These are phyloP conservation scores for Spinus pinus DNA, from an alignment of 2,797 vertebrate genomes.

Conservation along the genomic window DNA sequence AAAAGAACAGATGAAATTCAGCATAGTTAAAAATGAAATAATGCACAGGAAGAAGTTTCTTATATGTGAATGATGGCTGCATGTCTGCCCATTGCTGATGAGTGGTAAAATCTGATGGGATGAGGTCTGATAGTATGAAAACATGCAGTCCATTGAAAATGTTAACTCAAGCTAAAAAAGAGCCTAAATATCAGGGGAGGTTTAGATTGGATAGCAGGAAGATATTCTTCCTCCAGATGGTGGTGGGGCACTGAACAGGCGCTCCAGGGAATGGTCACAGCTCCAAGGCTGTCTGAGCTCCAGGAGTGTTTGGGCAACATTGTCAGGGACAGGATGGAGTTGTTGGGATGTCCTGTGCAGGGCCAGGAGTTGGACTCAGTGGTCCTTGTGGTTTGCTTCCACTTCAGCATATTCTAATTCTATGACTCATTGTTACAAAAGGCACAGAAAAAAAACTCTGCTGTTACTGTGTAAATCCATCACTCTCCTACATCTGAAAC, in stretches of 20 bases:
- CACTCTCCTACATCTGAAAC: neutral
- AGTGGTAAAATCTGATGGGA: neutral
- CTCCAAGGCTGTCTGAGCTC: neutral
- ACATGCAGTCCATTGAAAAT: neutral
- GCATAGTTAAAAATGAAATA: neutral
- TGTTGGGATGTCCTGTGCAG: neutral
- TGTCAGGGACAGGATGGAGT: neutral
- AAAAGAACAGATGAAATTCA: neutral
- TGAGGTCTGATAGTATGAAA: neutral
- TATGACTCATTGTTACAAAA: neutral
- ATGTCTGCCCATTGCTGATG: neutral
- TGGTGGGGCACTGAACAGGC: fast-evolving
- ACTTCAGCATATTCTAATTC: neutral
- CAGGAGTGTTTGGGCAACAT: neutral
- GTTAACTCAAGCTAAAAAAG: neutral
- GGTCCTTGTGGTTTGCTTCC: neutral
- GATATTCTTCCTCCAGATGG: neutral
- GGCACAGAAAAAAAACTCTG: neutral
- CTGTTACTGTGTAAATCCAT: neutral
- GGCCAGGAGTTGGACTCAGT: neutral
- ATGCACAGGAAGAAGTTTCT: neutral
- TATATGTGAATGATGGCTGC: neutral
- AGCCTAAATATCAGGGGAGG: neutral
- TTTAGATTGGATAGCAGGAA: neutral
- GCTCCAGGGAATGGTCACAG: neutral